These are phyloP conservation scores for Porites lutea DNA, from an alignment of 64 coral and sea anemone genomes.

Conservation along the genomic window DNA sequence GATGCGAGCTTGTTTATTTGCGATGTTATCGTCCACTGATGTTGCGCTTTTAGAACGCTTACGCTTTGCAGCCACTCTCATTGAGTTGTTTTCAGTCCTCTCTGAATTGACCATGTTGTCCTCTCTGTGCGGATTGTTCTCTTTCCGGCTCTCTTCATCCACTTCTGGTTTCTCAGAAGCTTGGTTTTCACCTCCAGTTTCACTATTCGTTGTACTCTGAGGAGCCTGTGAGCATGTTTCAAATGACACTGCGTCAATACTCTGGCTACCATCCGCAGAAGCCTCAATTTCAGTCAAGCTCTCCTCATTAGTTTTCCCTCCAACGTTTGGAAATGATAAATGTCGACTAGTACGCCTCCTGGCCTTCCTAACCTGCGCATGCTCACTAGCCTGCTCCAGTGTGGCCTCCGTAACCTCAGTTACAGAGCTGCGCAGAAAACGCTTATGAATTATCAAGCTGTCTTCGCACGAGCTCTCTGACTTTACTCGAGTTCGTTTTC, in stretches of 20 bases:
- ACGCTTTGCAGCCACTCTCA: not conserved
- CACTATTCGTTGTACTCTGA: not conserved
- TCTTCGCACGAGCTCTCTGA: not conserved
- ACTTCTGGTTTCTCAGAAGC: slow-evolving; percentile 15
- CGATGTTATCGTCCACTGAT: not conserved
- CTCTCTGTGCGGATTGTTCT: slow-evolving; percentile 36
- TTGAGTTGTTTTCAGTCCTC: not conserved
- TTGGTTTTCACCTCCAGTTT: not conserved
- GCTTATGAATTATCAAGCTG: not conserved
- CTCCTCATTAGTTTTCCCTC: not conserved
- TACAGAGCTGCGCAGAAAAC: not conserved
- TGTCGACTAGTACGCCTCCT: slow-evolving; percentile 9
- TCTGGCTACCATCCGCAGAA: not conserved
- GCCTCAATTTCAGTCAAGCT: not conserved
- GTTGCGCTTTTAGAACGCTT: slow-evolving; percentile 35
- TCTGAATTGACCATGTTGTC: slow-evolving; percentile 15
- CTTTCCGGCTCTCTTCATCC: slow-evolving; percentile 45
- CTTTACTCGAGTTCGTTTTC: slow-evolving; percentile 44
- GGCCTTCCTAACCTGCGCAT: not conserved
- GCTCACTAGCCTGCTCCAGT: not conserved
- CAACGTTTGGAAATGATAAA: not conserved
- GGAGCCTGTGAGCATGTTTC: not conserved
- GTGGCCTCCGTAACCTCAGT: not conserved
- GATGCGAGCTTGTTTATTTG: slow-evolving; percentile 8
- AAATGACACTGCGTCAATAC: not conserved